phyloP scores from a whole-genome alignment of 2,113 vertebrate genomes.

The Bucco capensis region DNA sequence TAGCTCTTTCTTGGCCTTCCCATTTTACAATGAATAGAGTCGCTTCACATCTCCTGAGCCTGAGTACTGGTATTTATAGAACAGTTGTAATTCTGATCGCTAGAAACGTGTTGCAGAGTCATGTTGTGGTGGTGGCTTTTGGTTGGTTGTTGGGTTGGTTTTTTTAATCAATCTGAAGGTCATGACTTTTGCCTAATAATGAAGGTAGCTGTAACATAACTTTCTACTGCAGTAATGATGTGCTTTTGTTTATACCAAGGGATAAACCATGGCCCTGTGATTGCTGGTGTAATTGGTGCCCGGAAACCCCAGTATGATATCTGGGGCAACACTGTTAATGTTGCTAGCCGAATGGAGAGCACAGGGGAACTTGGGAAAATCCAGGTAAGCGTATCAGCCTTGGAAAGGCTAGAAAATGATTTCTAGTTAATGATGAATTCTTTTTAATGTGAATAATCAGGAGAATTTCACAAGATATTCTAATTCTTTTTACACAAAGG shows the following conservation, averaged over 20 bases:
- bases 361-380: constrained; percentile 95
- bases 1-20: background rate
- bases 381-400: constrained; percentile 76
- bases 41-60: background rate
- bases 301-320: constrained; percentile 98
- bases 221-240: background rate
- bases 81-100: background rate
- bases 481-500: constrained; percentile 71
- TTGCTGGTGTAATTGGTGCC: constrained; percentile 97
- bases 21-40: background rate
- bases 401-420: background rate
- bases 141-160: background rate
- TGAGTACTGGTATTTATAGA: background rate
- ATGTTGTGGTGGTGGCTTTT: background rate
- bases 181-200: background rate
- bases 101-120: background rate
- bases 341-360: constrained; percentile 96
- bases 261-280: constrained; percentile 94
- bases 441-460: background rate
- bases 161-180: background rate
- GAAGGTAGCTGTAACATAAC: background rate
- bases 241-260: constrained; percentile 69
- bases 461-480: background rate
- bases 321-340: constrained; percentile 98
- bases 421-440: background rate